Evolutionary conservation across 2,888 invertebrate genomes (phyloP).

Genomic region (Lepidocyrtinus sp.): DNA sequence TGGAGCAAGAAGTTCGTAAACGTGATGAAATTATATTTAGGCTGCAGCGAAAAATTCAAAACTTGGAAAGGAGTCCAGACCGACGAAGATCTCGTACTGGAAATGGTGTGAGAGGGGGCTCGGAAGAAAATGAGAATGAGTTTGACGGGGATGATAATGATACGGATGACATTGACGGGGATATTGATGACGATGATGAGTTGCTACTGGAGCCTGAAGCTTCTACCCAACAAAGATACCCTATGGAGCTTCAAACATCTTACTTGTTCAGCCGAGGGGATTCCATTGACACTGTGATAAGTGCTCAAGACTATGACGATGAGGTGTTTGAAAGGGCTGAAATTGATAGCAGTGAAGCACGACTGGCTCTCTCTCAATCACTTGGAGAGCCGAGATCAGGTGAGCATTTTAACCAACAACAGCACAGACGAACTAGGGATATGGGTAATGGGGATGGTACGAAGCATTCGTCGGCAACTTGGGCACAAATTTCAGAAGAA

Average conservation of each 20-base stretch:
- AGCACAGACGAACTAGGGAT: slow-evolving; percentile 44
- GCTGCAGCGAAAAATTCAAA: slow-evolving; percentile 81
- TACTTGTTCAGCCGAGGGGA: slow-evolving; percentile 74
- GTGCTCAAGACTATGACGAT: slow-evolving; percentile 76
- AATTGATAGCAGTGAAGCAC: slow-evolving; percentile 26
- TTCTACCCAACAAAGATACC: slow-evolving; percentile 8
- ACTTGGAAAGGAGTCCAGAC: slow-evolving; percentile 75
- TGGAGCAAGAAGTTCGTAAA: slow-evolving; percentile 86
- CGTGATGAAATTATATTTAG: slow-evolving; percentile 87
- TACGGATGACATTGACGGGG: slow-evolving; percentile 61
- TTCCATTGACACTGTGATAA: slow-evolving; percentile 80
- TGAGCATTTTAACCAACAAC: slow-evolving; percentile 73
- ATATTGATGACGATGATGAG: slow-evolving; percentile 63
- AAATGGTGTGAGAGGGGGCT: slow-evolving; percentile 15
- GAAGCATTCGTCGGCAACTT: slow-evolving; percentile 72
- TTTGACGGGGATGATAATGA: slow-evolving; percentile 55
- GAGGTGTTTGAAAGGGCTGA: slow-evolving; percentile 66
- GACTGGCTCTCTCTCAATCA: slow-evolving; percentile 28
- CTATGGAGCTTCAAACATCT: slow-evolving; percentile 55
- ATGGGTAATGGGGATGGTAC: slow-evolving; percentile 45
- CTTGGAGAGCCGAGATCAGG: slow-evolving; percentile 28
- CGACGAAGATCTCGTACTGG: slow-evolving; percentile 25
- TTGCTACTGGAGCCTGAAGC: slow-evolving; percentile 40
- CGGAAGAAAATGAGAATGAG: neutral
- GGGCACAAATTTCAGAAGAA: slow-evolving; percentile 82